phyloP scores from a whole-genome alignment of 2,797 vertebrate species.

The Limosa lapponica region DNA sequence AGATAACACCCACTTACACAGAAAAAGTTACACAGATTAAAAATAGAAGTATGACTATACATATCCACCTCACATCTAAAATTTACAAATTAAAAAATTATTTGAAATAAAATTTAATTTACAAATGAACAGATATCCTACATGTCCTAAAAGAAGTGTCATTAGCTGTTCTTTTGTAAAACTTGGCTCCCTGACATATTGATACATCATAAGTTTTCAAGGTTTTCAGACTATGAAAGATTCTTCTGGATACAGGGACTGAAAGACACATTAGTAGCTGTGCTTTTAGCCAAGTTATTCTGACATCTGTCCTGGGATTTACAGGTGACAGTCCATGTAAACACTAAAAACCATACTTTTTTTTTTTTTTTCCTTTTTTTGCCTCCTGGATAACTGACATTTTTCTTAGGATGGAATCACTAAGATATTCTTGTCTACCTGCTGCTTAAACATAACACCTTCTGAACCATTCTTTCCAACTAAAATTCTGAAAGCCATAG shows the following conservation, averaged over 20 bases:
- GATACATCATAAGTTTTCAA: background rate
- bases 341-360: background rate
- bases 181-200: background rate
- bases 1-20: conserved; percentile 6
- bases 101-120: background rate
- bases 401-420: background rate
- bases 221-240: background rate
- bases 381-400: background rate
- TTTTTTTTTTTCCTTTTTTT: background rate
- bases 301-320: background rate
- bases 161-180: background rate
- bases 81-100: background rate
- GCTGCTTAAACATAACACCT: background rate
- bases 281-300: background rate
- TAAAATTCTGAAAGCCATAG: background rate
- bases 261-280: background rate
- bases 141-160: background rate
- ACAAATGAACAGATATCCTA: background rate
- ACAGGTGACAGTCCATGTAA: background rate
- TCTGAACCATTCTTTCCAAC: background rate
- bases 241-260: background rate
- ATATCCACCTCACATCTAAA: background rate
- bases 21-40: background rate
- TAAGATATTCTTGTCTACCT: background rate
- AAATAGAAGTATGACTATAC: background rate